Conservation (phyloP, 2,113 vertebrate genomes). For the Leucoraja erinaceus region DNA sequence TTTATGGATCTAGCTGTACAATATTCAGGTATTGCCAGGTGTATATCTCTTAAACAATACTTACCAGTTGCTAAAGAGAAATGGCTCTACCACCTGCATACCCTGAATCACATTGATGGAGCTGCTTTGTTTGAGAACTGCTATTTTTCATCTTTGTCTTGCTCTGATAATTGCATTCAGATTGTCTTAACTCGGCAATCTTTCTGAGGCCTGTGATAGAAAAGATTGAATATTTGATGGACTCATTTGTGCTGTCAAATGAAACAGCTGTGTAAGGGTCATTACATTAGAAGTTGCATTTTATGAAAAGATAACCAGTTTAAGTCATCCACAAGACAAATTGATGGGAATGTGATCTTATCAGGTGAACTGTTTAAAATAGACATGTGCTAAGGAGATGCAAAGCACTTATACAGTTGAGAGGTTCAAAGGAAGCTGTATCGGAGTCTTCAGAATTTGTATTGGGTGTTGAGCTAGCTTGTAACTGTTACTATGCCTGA, state of each 20-base stretch:
- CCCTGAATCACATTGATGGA: background rate
- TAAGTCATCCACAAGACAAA: background rate
- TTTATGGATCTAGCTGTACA: background rate
- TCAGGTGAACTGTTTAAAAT: slow-evolving; percentile 7
- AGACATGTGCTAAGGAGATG: background rate
- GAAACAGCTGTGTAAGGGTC: background rate
- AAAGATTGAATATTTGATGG: background rate
- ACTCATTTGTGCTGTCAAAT: background rate
- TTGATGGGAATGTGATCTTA: slow-evolving; percentile 11
- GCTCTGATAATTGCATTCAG: background rate
- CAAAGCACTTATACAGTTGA: background rate
- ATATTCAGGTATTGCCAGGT: background rate
- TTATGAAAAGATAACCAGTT: background rate
- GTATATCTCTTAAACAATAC: background rate
- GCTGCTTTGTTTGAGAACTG: background rate
- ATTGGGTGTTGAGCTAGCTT: background rate
- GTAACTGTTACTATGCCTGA: background rate
- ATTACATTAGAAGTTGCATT: background rate
- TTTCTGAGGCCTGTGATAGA: background rate
- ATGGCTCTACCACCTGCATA: background rate
- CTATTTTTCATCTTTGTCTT: background rate
- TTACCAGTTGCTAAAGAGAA: background rate
- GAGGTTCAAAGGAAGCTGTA: background rate
- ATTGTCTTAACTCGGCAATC: background rate
- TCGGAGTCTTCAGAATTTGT: background rate